These are phyloP conservation scores for Andrena cerasifolii DNA, from an alignment of 1,140 invertebrate species.

Conservation along the genomic window DNA sequence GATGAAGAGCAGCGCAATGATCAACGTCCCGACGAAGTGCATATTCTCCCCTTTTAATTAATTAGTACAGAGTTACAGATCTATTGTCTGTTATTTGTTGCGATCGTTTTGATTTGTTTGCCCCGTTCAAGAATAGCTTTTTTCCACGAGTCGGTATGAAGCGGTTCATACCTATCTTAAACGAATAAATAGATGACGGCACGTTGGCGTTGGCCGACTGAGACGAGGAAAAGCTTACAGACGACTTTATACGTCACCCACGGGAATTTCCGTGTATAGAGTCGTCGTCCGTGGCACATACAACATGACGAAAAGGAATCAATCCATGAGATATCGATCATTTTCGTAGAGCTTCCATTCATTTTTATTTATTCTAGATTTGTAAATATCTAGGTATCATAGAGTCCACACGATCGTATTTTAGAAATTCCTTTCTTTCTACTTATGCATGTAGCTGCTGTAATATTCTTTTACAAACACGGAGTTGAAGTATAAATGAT, in stretches of 20 bases:
- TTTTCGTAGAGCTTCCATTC: neutral
- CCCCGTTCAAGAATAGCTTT: neutral
- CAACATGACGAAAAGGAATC: conserved; percentile 10
- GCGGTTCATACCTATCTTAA: neutral
- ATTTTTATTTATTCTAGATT: too few relatives aligned
- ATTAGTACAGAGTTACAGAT: too few relatives aligned
- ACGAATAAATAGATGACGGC: conserved; percentile 55
- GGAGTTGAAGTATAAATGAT: too few relatives aligned
- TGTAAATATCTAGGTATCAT: too few relatives aligned
- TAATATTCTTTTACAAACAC: too few relatives aligned
- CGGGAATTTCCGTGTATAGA: conserved; percentile 44
- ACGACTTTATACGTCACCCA: conserved; percentile 81
- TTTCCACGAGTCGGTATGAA: neutral
- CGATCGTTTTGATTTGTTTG: neutral
- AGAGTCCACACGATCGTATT: too few relatives aligned
- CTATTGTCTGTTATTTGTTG: too few relatives aligned
- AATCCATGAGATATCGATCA: neutral
- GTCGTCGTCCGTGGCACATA: conserved; percentile 16
- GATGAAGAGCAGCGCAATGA: conserved; percentile 68
- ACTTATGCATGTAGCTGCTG: too few relatives aligned
- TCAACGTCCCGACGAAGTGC: conserved; percentile 63
- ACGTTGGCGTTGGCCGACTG: conserved; percentile 72
- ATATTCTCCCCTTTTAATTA: conserved; percentile 51
- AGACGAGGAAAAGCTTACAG: conserved; percentile 71
- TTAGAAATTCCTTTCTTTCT: too few relatives aligned